A percentile compares a stretch with the other conserved stretches of the same genome.
phyloP scores from a whole-genome alignment of 2,888 invertebrate species.

The Parnassius mnemosyne region DNA sequence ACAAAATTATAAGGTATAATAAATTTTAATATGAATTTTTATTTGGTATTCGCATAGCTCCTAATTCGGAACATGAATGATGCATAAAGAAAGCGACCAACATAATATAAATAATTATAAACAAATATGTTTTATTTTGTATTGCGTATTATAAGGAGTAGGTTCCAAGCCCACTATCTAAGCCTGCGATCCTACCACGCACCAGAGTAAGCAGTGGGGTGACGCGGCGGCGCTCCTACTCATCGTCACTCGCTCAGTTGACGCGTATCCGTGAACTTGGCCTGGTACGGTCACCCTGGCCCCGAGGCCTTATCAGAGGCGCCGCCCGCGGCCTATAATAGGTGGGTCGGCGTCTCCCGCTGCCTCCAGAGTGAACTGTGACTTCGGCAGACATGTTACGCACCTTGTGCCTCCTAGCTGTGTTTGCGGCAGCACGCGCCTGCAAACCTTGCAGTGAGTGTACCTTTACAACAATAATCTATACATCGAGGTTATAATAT shows the following conservation, averaged over 20 bases:
- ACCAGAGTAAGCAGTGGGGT: conserved; percentile 43
- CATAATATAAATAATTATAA: background rate
- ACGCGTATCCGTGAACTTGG: conserved; percentile 77
- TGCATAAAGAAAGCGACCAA: conserved; percentile 21
- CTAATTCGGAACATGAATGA: conserved; percentile 12
- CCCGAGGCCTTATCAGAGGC: conserved; percentile 73
- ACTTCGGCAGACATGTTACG: conserved; percentile 75
- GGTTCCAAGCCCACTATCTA: conserved; percentile 62
- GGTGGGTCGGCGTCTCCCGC: conserved; percentile 74
- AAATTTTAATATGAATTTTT: background rate
- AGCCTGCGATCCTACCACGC: conserved; percentile 49
- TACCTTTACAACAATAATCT: conserved; percentile 23
- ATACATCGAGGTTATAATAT: conserved; percentile 9
- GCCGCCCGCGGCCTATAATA: conserved; percentile 79
- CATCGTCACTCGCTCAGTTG: conserved; percentile 61
- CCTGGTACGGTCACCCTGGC: conserved; percentile 71
- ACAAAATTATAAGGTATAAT: background rate
- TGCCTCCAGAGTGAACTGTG: conserved; percentile 68
- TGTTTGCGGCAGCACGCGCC: conserved; percentile 55
- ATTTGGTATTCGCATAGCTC: background rate
- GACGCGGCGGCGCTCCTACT: conserved; percentile 38
- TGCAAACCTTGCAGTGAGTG: conserved; percentile 78
- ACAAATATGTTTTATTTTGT: conserved; percentile 1
- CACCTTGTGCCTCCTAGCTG: conserved; percentile 63
- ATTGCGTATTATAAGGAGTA: conserved; percentile 24